Evolutionary conservation across 2,113 vertebrate species (phyloP).

Genomic region (Etia nguti): DNA sequence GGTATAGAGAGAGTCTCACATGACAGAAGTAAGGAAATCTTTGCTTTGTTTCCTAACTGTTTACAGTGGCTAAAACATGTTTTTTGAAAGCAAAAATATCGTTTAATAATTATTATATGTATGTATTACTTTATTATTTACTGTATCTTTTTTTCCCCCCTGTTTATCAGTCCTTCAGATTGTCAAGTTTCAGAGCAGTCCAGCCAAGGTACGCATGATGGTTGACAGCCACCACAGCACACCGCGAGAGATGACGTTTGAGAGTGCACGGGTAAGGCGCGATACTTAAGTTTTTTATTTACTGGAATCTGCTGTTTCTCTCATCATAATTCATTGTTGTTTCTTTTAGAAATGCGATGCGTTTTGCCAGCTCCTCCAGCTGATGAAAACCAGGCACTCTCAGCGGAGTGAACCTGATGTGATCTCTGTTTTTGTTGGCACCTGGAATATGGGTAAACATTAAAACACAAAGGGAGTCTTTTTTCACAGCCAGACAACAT

Average conservation of each 20-base stretch:
- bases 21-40: constrained; percentile 72
- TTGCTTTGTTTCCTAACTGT: neutral
- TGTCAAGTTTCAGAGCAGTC: constrained; percentile 78
- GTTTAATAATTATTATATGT: neutral
- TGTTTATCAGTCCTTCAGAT: constrained; percentile 80
- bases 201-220: constrained; percentile 75
- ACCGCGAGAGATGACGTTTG: constrained; percentile 78
- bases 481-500: neutral
- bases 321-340: neutral
- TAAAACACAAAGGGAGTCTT: neutral
- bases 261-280: constrained; percentile 67
- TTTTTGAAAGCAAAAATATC: neutral
- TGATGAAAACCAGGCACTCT: constrained; percentile 79
- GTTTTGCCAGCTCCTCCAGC: constrained; percentile 82
- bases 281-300: neutral
- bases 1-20: constrained; percentile 74
- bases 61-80: neutral
- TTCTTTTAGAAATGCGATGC: constrained; percentile 78
- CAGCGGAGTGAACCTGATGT: constrained; percentile 77
- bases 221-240: constrained; percentile 74
- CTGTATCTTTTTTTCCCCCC: accelerated
- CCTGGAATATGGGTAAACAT: constrained; percentile 86
- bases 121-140: neutral
- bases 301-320: neutral
- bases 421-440: constrained; percentile 83